A percentile compares a stretch with the other conserved stretches of the same genome.
Conservation (phyloP, 2,113 vertebrate species). For the Pan paniscus region DNA sequence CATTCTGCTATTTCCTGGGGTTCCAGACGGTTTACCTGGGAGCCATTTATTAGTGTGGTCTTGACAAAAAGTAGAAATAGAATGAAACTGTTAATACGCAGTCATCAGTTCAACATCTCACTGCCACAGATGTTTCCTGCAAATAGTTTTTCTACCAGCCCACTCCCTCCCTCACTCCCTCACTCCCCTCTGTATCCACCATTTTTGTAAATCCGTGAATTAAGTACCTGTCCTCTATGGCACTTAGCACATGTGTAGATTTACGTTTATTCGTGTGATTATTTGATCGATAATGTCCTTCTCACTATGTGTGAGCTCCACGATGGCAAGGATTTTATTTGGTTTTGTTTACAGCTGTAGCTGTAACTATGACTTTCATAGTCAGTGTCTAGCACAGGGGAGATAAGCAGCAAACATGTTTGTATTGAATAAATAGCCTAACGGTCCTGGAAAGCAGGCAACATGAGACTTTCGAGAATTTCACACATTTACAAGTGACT, state of each 20-base stretch:
- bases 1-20: neutral
- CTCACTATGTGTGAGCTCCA: neutral
- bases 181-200: neutral
- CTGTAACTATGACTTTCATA: neutral
- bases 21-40: neutral
- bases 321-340: neutral
- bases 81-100: neutral
- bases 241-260: neutral
- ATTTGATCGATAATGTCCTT: neutral
- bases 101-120: neutral
- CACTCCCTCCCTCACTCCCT: fast-evolving
- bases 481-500: neutral
- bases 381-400: no score
- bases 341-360: neutral
- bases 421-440: neutral
- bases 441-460: neutral
- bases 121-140: neutral
- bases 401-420: neutral
- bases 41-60: neutral
- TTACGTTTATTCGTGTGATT: neutral
- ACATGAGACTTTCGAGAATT: neutral
- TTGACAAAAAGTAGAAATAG: neutral
- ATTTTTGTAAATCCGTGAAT: neutral
- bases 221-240: neutral
- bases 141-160: neutral